Percentiles rank a stretch among this genome's conserved stretches.
These are phyloP conservation scores for Gymnarchus niloticus DNA, from an alignment of 2,113 vertebrate species.

Conservation along the genomic window DNA sequence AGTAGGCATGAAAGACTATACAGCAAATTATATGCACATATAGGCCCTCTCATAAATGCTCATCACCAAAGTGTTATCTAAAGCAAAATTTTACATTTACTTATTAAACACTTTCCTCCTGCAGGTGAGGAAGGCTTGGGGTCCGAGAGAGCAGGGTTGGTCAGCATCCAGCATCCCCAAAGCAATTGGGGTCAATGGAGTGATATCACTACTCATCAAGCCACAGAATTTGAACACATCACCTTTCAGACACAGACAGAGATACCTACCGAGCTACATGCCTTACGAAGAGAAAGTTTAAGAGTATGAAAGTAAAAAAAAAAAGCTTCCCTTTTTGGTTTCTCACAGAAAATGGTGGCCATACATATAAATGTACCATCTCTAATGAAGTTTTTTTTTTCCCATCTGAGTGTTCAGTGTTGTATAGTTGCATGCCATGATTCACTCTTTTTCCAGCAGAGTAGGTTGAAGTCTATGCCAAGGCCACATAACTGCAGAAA, in stretches of 20 bases:
- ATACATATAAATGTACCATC: neutral
- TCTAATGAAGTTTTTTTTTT: neutral
- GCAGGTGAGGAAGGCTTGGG: too few relatives aligned
- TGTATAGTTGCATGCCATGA: neutral
- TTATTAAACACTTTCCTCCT: too few relatives aligned
- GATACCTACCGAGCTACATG: neutral
- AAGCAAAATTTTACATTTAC: neutral
- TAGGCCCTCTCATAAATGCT: neutral
- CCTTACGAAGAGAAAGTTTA: neutral
- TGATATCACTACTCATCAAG: too few relatives aligned
- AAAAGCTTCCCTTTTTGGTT: neutral
- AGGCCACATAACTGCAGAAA: too few relatives aligned
- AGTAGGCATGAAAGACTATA: too few relatives aligned
- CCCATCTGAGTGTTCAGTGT: neutral
- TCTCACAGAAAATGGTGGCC: too few relatives aligned
- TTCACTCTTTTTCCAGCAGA: neutral
- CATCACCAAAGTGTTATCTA: neutral
- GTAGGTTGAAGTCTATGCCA: too few relatives aligned
- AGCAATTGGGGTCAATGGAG: too few relatives aligned
- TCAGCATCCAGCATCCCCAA: too few relatives aligned
- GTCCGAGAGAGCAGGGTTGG: too few relatives aligned
- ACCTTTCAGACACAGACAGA: neutral
- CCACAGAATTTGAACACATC: too few relatives aligned
- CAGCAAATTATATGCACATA: too few relatives aligned
- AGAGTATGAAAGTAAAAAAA: neutral